Evolutionary conservation across 2,888 invertebrate species (phyloP).

Genomic region (Caenorhabditis sp.): DNA sequence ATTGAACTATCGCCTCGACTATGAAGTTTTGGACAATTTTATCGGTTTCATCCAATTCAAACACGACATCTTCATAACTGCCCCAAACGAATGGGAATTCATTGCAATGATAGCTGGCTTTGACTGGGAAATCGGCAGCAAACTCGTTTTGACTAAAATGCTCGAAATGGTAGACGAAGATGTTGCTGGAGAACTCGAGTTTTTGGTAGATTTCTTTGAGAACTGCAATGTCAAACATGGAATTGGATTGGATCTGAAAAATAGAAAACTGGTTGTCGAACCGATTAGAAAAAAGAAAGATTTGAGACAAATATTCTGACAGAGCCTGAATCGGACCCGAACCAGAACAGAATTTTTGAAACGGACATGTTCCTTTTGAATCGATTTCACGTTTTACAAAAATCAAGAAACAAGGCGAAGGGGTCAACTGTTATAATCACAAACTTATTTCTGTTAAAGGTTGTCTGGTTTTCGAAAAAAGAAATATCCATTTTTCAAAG

Average conservation of each 20-base stretch:
- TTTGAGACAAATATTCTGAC: no score
- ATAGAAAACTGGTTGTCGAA: neutral
- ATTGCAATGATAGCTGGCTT: constrained; percentile 28
- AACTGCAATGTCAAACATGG: constrained; percentile 21
- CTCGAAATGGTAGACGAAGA: constrained; percentile 29
- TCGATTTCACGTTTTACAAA: no score
- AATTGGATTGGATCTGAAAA: constrained; percentile 30
- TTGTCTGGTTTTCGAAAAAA: no score
- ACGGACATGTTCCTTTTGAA: no score
- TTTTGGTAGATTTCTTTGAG: constrained; percentile 20
- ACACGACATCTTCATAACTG: constrained; percentile 22
- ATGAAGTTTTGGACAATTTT: constrained; percentile 14
- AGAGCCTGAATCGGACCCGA: no score
- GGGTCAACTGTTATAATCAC: no score
- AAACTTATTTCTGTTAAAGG: no score
- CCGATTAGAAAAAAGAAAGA: no score
- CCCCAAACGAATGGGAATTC: constrained; percentile 36
- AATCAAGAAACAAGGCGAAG: no score
- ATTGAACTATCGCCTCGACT: neutral
- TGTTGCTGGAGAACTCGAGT: neutral
- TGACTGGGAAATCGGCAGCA: constrained; percentile 20
- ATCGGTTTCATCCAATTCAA: constrained; percentile 19
- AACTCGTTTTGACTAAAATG: constrained; percentile 29
- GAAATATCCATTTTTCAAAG: no score
- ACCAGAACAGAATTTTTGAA: no score